Base-by-base conservation (phyloP, 2,113 vertebrate species). In the Rhodinocichla rosea region DNA sequence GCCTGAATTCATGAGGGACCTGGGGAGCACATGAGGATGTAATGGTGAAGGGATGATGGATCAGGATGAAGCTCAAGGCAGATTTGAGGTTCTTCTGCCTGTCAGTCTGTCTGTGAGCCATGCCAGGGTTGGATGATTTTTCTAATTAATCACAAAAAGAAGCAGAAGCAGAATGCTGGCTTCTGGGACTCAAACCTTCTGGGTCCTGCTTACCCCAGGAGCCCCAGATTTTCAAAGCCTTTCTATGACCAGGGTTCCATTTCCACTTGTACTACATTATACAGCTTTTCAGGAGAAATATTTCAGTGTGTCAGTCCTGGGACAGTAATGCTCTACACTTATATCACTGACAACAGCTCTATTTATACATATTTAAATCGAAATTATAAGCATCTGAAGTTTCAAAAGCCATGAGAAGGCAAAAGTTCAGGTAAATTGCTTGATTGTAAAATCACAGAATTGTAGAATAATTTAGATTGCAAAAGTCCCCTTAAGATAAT, bases 351-450 rank as follows among this genome's bases (percentile, higher is more conserved):
- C 76, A 47, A 40, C 27, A 88, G 69, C 80, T 74, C 30, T 26
- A 35, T 87, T 90, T 97, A 52, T 79, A 70, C 19, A 68, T 27
- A 63, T 53, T 71, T 63, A 84, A 97, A 91, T 26, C 0, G 0
- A 94, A 96, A 97, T 84, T 60, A 92, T 84, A 96, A 96, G 75
- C 81, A 80, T 90, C 82, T 95, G 55, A 96, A 28, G 44, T 80
- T 95, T 95, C 64, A 74, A 84, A 90, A 95, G 30, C 15, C 22
- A 50, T 18, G 57, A 92, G 74, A 91, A 71, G 69, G 26, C 60
- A 96, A 93, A 71, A 83, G 75, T 87, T 94, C 42, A 67, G 67
- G 53, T 90, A 70, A 21, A 8, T 77, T 91, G 26, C 55, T 85
- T 71, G 62, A 95, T 50, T 92, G 42, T 93, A 89, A 88, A 96